Conservation (phyloP, 1,140 invertebrate genomes). For the Platyscapa corneri region DNA sequence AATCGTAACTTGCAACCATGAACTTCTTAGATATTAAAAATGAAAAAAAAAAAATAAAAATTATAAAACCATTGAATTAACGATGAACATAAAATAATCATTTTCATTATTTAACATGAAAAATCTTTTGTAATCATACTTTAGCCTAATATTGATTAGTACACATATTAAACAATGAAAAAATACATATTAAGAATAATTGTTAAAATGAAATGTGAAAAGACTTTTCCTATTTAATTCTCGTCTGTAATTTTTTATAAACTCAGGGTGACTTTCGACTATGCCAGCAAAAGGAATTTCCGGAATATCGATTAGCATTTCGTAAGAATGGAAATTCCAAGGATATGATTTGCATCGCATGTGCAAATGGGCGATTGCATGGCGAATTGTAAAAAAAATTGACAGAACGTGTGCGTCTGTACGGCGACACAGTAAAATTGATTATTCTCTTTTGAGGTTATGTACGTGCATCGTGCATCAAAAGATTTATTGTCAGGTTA, state of each 20-base stretch:
- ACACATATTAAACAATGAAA: background rate
- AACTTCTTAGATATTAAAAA: background rate
- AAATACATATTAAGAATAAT: background rate
- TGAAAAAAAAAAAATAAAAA: background rate
- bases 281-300: background rate
- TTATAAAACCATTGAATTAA: background rate
- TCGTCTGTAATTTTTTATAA: background rate
- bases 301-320: slow-evolving; percentile 15
- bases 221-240: background rate
- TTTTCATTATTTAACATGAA: background rate
- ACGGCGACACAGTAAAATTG: background rate
- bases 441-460: slow-evolving; percentile 26
- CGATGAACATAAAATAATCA: background rate
- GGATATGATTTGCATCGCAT: background rate
- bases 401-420: background rate
- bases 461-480: background rate
- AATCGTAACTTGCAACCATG: background rate
- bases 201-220: background rate
- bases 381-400: background rate
- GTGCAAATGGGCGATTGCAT: background rate
- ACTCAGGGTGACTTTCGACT: background rate
- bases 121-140: background rate
- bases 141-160: background rate
- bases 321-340: background rate
- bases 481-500: background rate